Evolutionary conservation across 1,140 invertebrate species (phyloP), one percentile per base, ranked within the genome.

Genomic region (Ceratina australensis): DNA sequence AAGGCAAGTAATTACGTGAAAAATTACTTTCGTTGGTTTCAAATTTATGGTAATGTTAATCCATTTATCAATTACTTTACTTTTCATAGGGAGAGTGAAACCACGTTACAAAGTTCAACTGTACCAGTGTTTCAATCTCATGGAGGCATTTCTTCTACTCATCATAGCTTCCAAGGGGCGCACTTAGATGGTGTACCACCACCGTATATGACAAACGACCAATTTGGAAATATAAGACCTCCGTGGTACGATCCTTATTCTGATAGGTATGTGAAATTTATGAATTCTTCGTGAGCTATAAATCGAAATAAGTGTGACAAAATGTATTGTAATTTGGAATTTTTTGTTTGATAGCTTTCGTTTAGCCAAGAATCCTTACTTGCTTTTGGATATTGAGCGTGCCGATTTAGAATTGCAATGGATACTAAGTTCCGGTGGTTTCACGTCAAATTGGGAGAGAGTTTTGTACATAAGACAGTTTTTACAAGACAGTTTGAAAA

Each of bases 401-500:
- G 93, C 93, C 3, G 94, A 95, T 87, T 88, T 90, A 47, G 93
- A 94, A 86, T 81, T 95, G 42, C 92, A 93, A 78, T 92, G 90
- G 82, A 91, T 94, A 63, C 82, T 94, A 64, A 92, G 90, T 85
- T 92, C 91, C 2, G 93, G 93, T 20, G 87, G 89, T 59, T 83
- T 93, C 18, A 79, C 79, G n/a, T 63, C 87, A 47, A 86, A 93
- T 85, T 94, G 94, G 93, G 92, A 93, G 2, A 89, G 91, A 50
- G 93, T 95, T 50, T 87, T 89, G 18, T 89, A 89, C 22, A 90
- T 93, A 60, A 85, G 94, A 67, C 81, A 92, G 13, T 94, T 93
- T 73, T 90, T 98, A 67, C 95, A 97, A 91, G 93, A 95, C 72
- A 94, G 95, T 47, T 95, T 97, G 61, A 93, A 95, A 86, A 95